Evolutionary conservation across 1,140 invertebrate species (phyloP).

Genomic region (Colletes gigas): DNA sequence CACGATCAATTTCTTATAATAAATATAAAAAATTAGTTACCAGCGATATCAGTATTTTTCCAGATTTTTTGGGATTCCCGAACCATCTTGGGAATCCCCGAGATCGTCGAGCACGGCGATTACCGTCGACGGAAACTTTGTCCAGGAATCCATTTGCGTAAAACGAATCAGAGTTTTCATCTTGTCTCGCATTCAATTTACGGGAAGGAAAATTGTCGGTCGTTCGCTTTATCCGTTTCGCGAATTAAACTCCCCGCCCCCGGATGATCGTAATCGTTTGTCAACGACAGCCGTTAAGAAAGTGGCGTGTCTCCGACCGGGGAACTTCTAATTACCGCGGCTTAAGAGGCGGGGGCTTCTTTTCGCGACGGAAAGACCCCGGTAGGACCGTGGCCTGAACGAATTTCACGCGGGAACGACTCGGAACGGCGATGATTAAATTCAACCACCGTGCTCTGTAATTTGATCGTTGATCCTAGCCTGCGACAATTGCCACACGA

Average conservation of each 20-base stretch:
- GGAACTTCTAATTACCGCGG: background rate
- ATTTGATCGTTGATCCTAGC: constrained; percentile 44
- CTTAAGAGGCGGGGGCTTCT: background rate
- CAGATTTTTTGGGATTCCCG: too few relatives aligned
- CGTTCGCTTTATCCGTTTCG: background rate
- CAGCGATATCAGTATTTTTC: too few relatives aligned
- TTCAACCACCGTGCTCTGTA: constrained; percentile 24
- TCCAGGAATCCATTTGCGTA: background rate
- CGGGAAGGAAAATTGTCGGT: background rate
- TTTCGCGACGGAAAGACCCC: background rate
- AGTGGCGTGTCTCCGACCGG: too few relatives aligned
- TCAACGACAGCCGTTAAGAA: background rate
- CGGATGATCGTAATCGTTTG: background rate
- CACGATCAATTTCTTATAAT: too few relatives aligned
- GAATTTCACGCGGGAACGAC: constrained; percentile 4
- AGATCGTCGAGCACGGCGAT: background rate
- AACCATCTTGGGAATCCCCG: background rate
- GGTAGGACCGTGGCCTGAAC: background rate
- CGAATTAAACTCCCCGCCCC: too few relatives aligned
- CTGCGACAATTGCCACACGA: constrained; percentile 23
- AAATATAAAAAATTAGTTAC: too few relatives aligned
- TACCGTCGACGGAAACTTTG: background rate
- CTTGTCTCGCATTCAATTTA: background rate
- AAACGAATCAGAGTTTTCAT: background rate
- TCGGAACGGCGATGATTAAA: constrained; percentile 31